Conservation (phyloP, 2,888 invertebrate species). For the Aleiodes testaceus region DNA sequence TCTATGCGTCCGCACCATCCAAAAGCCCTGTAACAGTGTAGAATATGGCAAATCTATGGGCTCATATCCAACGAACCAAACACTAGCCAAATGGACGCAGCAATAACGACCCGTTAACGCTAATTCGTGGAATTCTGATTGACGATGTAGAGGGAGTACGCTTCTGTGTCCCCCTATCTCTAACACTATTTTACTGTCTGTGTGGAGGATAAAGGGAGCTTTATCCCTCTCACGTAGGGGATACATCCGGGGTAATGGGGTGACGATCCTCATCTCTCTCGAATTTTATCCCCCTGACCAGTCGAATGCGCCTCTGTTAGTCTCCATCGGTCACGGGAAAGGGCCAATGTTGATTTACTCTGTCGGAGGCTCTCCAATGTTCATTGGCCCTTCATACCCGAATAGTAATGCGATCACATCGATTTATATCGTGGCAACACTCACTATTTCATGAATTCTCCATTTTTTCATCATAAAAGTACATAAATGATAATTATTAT, state of each 20-base stretch:
- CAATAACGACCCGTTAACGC: constrained; percentile 74
- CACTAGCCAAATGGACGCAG: constrained; percentile 73
- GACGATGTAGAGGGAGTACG: constrained; percentile 63
- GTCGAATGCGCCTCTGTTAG: neutral
- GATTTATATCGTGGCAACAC: too few species aligned
- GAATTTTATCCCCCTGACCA: constrained; percentile 51
- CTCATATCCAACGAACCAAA: constrained; percentile 71
- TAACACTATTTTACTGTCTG: too few species aligned
- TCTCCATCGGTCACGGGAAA: constrained; percentile 46
- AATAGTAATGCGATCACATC: too few species aligned
- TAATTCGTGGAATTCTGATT: constrained; percentile 74
- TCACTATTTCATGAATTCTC: neutral
- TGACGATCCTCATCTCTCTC: constrained; percentile 57
- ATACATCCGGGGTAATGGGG: constrained; percentile 61
- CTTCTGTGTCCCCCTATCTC: neutral
- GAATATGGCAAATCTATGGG: constrained; percentile 72
- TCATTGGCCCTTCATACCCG: too few species aligned
- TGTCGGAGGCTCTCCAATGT: too few species aligned
- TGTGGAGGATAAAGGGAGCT: constrained; percentile 1
- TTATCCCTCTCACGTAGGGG: constrained; percentile 42
- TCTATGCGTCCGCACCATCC: constrained; percentile 64
- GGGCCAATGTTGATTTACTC: constrained; percentile 33
- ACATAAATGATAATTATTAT: too few species aligned
- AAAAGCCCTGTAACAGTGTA: constrained; percentile 63
- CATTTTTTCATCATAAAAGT: too few species aligned